Evolutionary conservation across 2,797 vertebrate species (phyloP).

Genomic region (Liparis tanakae): DNA sequence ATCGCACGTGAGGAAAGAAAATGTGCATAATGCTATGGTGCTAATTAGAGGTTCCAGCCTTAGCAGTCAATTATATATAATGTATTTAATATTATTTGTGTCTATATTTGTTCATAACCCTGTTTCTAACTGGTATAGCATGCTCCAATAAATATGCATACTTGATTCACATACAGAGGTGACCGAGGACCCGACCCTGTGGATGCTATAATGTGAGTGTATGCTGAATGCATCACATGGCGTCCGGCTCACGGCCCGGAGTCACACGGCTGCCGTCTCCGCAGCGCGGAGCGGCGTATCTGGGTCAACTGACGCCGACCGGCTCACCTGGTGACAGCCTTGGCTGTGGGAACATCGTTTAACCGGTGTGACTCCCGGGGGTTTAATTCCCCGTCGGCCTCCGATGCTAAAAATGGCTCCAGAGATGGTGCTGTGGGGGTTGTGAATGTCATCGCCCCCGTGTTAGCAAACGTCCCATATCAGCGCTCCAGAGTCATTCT

Average conservation of each 20-base stretch:
- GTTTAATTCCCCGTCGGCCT: slow-evolving; percentile 20
- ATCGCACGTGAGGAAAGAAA: slow-evolving; percentile 45
- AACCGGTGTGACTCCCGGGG: slow-evolving; percentile 17
- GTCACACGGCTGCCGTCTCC: slow-evolving; percentile 11
- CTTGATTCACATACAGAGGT: slow-evolving; percentile 8
- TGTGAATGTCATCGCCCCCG: neutral
- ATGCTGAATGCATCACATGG: neutral
- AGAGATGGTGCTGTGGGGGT: neutral
- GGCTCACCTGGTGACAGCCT: slow-evolving; percentile 25
- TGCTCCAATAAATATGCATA: slow-evolving; percentile 23
- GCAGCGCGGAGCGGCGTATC: slow-evolving; percentile 21
- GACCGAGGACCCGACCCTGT: neutral
- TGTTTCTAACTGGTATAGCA: neutral
- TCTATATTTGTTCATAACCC: slow-evolving; percentile 44
- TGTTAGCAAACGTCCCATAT: neutral
- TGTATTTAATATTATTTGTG: slow-evolving; percentile 13
- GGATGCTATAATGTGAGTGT: neutral
- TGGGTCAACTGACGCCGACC: slow-evolving; percentile 41
- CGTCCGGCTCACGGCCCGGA: slow-evolving; percentile 9
- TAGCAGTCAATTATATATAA: slow-evolving; percentile 12
- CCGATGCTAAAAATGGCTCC: slow-evolving; percentile 6
- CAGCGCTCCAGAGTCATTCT: neutral
- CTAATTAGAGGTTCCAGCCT: slow-evolving; percentile 41
- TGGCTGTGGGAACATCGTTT: slow-evolving; percentile 28
- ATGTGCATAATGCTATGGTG: slow-evolving; percentile 25